Base-by-base conservation (phyloP, 92 coral and sea anemone species). In the Siderastrea siderea region DNA sequence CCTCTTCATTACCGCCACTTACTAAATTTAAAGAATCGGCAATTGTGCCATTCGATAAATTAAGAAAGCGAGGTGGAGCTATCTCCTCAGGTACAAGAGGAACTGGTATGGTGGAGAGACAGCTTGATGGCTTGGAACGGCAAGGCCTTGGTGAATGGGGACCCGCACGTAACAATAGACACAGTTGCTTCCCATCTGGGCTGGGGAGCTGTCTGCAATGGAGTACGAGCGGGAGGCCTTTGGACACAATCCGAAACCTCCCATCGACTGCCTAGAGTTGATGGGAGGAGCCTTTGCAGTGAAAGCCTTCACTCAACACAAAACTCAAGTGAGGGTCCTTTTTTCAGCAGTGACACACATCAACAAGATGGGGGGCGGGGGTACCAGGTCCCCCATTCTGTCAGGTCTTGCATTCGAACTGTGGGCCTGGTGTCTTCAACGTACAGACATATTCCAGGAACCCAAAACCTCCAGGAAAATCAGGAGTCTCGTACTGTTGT, bases 1-100 rank as follows among this genome's bases (percentile, higher is more conserved):
- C 91, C 88, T 1, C 74, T 92, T 43, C 90, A 84, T 66, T 83
- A 84, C 76, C 84, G 70, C 75, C 91, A 82, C 59, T 63, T 14
- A 47, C 71, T 44, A 61, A 78, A 62, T n/a, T 61, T 78, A 62
- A 66, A 83, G 69, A 83, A 71, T 83, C 78, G 47, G 43, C 64
- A 44, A 38, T 38, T 81, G 0, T 67, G 10, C 71, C 58, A 16
- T 78, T 60, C 82, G 2, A 46, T 78, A 57, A 78, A 78, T 78
- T 78, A 78, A 71, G 82, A 78, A 75, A 75, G 79, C 52, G 79
- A 75, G 65, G 65, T 75, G 50, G 66, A 19, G 71, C 71, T 67
- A 67, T 71, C 77, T 71, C 77, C 77, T 71, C 77, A 47, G 10
- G 77, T 58, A 38, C 58, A 58, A 71, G 38, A 71, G 77, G 77